Percentiles rank a stretch among this genome's conserved stretches.
These are phyloP conservation scores for Drosophila parvula DNA, from an alignment of 1,140 invertebrate species.

Conservation along the genomic window DNA sequence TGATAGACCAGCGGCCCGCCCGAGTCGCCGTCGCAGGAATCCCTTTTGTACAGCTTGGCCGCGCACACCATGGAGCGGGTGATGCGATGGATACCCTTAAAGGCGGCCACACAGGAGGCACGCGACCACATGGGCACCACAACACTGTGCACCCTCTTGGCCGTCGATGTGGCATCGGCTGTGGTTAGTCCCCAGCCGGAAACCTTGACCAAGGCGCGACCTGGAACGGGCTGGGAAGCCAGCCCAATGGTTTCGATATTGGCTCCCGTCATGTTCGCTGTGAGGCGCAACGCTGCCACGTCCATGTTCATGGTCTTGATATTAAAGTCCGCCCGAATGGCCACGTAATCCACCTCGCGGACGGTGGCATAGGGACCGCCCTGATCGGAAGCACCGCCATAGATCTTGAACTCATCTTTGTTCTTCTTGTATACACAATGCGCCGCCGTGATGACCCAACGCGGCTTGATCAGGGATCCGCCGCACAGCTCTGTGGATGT, in stretches of 20 bases:
- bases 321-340: constrained; percentile 42
- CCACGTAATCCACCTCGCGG: constrained; percentile 38
- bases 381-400: constrained; percentile 63
- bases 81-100: constrained; percentile 41
- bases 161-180: constrained; percentile 30
- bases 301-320: constrained; percentile 60
- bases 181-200: constrained; percentile 55
- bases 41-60: constrained; percentile 27
- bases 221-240: constrained; percentile 34
- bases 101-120: constrained; percentile 34
- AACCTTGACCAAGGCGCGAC: constrained; percentile 40
- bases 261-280: constrained; percentile 35
- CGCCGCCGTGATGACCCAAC: constrained; percentile 64
- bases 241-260: constrained; percentile 57
- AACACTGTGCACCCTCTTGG: constrained; percentile 51
- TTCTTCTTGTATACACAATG: constrained; percentile 55
- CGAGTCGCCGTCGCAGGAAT: constrained; percentile 68
- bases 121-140: constrained; percentile 58
- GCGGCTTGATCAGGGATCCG: constrained; percentile 50
- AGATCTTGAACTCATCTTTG: constrained; percentile 29
- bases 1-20: constrained; percentile 63
- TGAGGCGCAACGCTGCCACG: constrained; percentile 50
- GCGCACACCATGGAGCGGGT: constrained; percentile 62
- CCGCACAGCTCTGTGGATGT: constrained; percentile 52
- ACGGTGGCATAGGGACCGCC: constrained; percentile 29